Base-by-base conservation (phyloP, 2,888 invertebrate species). In the Hemistola chrysoprasaria region DNA sequence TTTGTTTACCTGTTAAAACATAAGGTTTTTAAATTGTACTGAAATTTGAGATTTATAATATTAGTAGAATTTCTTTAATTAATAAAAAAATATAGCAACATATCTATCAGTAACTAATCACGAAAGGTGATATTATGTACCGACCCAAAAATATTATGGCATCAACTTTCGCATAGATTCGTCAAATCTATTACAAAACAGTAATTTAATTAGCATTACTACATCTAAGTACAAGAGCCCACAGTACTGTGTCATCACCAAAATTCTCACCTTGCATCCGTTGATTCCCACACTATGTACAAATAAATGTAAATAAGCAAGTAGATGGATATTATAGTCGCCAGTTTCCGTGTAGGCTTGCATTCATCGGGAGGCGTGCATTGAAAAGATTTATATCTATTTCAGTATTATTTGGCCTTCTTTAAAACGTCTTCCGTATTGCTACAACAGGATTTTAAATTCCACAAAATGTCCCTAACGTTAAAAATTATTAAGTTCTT, bases 221-320 rank as follows among this genome's bases (percentile, higher is more conserved):
- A 34, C 27, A 33, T 20, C 30, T 30, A 23, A 40, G 22, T 37
- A 32, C 24, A 25, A 29, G 16, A 33, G 28, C 25, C 29, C 24
- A 37, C 33, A 20, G 7, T 7, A 5, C 20, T 26, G 34, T 38
- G 30, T 23, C 40, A 42, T 24, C 28, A 21, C 38, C 30, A 11
- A 39, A 30, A 34, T 35, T 44, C 20, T 26, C 29, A 39, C 38
- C 50, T 45, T 50, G 39, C 24, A 10, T n/a, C 7, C 21, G 44
- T 64, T 4, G 16, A 16, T 16, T 64, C 65, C 59, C 63, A 64
- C 62, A 48, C 41, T 33, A 36, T 16, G 4, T 2, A 16, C 2
- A 25, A 4, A 22, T 36, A 45, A 20, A 44, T 22, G 8, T 27
- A 31, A 32, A 32, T 26, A 24, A 23, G 39, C 9, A 44, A 20